Evolutionary conservation across 2,113 vertebrate genomes (phyloP).

Genomic region (Platanista minor): DNA sequence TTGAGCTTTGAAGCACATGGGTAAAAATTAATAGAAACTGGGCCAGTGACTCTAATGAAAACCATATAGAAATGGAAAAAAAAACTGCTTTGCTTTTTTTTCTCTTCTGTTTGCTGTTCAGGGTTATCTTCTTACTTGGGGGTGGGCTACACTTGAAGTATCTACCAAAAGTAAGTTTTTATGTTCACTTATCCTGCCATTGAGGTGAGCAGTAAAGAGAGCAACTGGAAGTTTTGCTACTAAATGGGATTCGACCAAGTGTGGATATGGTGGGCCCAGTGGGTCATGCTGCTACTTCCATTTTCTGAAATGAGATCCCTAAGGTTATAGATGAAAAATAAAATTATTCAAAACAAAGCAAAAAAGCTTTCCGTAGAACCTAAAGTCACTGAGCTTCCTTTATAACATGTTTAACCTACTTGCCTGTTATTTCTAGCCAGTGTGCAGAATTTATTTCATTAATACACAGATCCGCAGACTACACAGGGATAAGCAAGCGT

Average conservation of each 20-base stretch:
- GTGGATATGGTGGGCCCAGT: neutral
- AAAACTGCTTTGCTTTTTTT: conserved; percentile 17
- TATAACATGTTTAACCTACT: conserved; percentile 7
- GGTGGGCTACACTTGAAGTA: conserved; percentile 59
- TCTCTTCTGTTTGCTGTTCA: conserved; percentile 63
- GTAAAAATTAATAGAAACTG: conserved; percentile 32
- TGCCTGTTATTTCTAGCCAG: conserved; percentile 44
- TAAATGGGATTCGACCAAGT: neutral
- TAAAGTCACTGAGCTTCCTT: conserved; percentile 45
- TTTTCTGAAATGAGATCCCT: conserved; percentile 18
- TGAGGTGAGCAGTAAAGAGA: conserved; percentile 48
- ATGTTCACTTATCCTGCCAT: conserved; percentile 46
- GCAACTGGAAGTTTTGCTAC: neutral
- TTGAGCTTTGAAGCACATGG: conserved; percentile 33
- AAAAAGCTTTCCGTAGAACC: neutral
- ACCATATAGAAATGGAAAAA: conserved; percentile 29
- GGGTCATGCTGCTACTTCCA: neutral
- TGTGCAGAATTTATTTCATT: conserved; percentile 27
- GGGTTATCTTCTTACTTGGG: conserved; percentile 53
- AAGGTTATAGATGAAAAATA: conserved; percentile 33
- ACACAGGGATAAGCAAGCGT: conserved; percentile 13
- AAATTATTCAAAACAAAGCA: neutral
- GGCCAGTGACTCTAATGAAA: conserved; percentile 53
- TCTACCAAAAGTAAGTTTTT: conserved; percentile 64
- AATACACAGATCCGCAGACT: neutral